Percentiles rank a stretch among this genome's conserved stretches.
Conservation (phyloP, 35 echinoderm and acorn worm genomes). For the Ophioderma brevispina region DNA sequence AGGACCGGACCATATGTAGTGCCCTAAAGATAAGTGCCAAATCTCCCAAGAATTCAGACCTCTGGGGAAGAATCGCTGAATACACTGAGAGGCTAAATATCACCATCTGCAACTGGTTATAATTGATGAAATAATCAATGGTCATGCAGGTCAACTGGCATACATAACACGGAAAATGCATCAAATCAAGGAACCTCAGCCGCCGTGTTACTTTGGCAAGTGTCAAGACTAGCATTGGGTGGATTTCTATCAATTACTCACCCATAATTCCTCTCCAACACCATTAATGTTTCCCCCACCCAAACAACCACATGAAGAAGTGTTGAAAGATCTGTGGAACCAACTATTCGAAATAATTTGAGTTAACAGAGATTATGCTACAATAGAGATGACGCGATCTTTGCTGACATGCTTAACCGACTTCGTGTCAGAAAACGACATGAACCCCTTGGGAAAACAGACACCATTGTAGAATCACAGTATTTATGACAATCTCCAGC, state of each 20-base stretch:
- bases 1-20: conserved; percentile 34
- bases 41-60: conserved; percentile 17
- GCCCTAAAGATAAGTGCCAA: conserved; percentile 38
- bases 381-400: conserved; percentile 47
- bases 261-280: background rate
- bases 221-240: conserved; percentile 15
- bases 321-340: background rate
- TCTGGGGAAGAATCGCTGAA: conserved; percentile 32
- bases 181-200: conserved; percentile 9
- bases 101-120: background rate
- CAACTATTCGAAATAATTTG: conserved; percentile 16
- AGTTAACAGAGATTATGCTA: conserved; percentile 63
- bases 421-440: background rate
- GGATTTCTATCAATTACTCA: conserved; percentile 52
- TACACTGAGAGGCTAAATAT: background rate
- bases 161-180: conserved; percentile 25
- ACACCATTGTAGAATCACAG: background rate
- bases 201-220: conserved; percentile 13
- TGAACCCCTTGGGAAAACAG: background rate
- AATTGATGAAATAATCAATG: conserved; percentile 10
- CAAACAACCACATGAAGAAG: background rate
- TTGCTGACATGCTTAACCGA: conserved; percentile 40
- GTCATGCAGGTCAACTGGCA: background rate
- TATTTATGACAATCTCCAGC: background rate
- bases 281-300: background rate